Percentiles rank a stretch among this genome's conserved stretches.
Evolutionary conservation across 2,113 vertebrate genomes (phyloP).

Genomic region (Prinia subflava): DNA sequence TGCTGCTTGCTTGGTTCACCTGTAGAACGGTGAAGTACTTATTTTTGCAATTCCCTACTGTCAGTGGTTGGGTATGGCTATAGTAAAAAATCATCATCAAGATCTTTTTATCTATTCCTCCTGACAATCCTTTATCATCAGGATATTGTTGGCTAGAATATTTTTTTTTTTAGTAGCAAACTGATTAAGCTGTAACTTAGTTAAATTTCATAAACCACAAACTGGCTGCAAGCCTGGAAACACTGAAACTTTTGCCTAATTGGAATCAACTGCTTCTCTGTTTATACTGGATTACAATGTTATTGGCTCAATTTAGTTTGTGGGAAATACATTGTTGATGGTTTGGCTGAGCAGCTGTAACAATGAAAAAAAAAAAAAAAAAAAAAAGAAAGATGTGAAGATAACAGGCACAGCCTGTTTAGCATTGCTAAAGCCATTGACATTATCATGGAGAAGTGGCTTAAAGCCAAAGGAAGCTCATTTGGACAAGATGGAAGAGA

Average conservation of each 20-base stretch:
- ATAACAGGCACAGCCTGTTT: slow-evolving; percentile 28
- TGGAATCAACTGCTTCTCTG: slow-evolving; percentile 62
- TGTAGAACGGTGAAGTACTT: not conserved
- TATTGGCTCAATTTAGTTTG: slow-evolving; percentile 58
- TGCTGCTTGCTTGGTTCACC: not conserved
- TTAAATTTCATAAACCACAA: slow-evolving; percentile 66
- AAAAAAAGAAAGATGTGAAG: not conserved
- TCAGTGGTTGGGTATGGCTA: not conserved
- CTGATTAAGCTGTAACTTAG: slow-evolving; percentile 58
- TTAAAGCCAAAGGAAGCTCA: slow-evolving; percentile 33
- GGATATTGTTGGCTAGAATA: not conserved
- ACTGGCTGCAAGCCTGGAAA: slow-evolving; percentile 67
- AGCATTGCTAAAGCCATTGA: slow-evolving; percentile 37
- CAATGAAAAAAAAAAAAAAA: slow-evolving; percentile 30
- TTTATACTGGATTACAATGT: slow-evolving; percentile 55
- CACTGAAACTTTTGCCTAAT: slow-evolving; percentile 67
- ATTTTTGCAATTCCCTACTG: not conserved
- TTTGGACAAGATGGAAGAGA: slow-evolving; percentile 35
- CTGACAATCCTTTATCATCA: not conserved
- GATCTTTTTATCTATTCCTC: not conserved
- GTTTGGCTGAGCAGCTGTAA: slow-evolving; percentile 51
- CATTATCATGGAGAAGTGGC: slow-evolving; percentile 23
- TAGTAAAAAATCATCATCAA: not conserved
- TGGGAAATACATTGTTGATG: slow-evolving; percentile 55
- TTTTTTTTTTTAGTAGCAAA: not conserved